Conservation (phyloP, 2,113 vertebrate genomes). For the Epinephelus fuscoguttatus region DNA sequence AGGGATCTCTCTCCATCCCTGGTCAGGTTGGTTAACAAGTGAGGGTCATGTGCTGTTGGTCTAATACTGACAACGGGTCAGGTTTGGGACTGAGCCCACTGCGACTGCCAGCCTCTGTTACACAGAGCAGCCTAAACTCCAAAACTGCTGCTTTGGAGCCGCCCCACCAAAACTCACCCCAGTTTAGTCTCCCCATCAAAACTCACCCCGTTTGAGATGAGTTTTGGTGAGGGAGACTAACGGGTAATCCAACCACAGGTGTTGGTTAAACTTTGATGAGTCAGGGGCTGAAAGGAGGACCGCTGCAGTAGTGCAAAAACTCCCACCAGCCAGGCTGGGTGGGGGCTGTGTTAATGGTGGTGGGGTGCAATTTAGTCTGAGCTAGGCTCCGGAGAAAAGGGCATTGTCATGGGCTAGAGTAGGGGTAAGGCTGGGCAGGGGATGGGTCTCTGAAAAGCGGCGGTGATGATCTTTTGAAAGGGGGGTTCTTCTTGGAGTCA, state of each 20-base stretch:
- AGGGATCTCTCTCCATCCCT: conserved; percentile 15
- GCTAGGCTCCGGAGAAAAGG: conserved; percentile 50
- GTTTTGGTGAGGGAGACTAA: neutral
- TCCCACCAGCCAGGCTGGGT: conserved; percentile 67
- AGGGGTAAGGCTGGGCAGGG: neutral
- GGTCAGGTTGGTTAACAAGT: neutral
- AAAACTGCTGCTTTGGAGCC: no score
- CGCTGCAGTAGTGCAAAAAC: conserved; percentile 76
- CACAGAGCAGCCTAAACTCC: conserved; percentile 62
- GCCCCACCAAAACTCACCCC: neutral
- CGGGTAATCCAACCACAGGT: neutral
- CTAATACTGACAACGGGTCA: conserved; percentile 73
- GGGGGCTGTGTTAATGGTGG: conserved; percentile 25
- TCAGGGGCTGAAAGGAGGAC: conserved; percentile 24
- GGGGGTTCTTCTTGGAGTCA: conserved; percentile 29
- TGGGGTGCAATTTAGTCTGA: conserved; percentile 30
- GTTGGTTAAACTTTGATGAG: conserved; percentile 4
- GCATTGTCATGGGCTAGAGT: neutral
- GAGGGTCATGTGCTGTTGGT: conserved; percentile 40
- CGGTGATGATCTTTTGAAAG: conserved; percentile 13
- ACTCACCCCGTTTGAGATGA: no score
- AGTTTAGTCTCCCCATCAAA: neutral
- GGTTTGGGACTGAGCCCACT: conserved; percentile 71
- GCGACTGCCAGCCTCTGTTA: conserved; percentile 62
- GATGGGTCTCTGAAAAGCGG: conserved; percentile 20